These are phyloP conservation scores for Eristalinus aeneus DNA, from an alignment of 2,888 invertebrate species.

Conservation along the genomic window DNA sequence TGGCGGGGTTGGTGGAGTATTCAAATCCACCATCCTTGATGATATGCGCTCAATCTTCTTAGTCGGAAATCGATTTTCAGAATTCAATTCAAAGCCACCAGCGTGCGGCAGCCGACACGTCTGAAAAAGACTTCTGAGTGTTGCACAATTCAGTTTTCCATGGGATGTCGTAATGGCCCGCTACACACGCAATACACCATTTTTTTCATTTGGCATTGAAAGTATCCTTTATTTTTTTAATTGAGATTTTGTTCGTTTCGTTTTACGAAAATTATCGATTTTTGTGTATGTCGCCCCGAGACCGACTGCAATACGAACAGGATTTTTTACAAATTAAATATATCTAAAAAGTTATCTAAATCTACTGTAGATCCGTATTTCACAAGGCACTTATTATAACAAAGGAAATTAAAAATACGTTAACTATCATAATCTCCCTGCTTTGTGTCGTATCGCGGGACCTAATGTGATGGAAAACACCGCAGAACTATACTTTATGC, in stretches of 20 bases:
- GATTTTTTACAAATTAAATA: constrained; percentile 7
- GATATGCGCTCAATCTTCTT: neutral
- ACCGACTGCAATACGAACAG: neutral
- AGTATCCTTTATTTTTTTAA: constrained; percentile 54
- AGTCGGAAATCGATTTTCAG: neutral
- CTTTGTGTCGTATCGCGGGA: constrained; percentile 26
- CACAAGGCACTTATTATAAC: constrained; percentile 60
- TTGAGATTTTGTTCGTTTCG: constrained; percentile 9
- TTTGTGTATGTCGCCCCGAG: constrained; percentile 26
- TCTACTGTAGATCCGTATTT: constrained; percentile 26
- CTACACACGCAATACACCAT: constrained; percentile 48
- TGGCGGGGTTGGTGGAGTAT: constrained; percentile 76
- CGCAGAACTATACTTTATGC: constrained; percentile 51
- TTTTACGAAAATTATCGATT: constrained; percentile 60
- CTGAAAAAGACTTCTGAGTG: neutral
- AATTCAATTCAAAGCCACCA: neutral
- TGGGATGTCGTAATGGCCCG: constrained; percentile 46
- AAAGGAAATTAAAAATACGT: constrained; percentile 34
- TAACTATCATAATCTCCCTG: constrained; percentile 27
- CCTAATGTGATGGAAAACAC: constrained; percentile 38
- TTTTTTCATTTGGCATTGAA: constrained; percentile 44
- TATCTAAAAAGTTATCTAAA: constrained; percentile 5
- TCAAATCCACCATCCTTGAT: constrained; percentile 68
- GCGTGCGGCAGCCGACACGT: neutral
- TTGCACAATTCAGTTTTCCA: constrained; percentile 39